A percentile compares a stretch with the other conserved stretches of the same genome.
These are phyloP conservation scores for Notodonta ziczac DNA, from an alignment of 2,888 invertebrate genomes.

Conservation along the genomic window DNA sequence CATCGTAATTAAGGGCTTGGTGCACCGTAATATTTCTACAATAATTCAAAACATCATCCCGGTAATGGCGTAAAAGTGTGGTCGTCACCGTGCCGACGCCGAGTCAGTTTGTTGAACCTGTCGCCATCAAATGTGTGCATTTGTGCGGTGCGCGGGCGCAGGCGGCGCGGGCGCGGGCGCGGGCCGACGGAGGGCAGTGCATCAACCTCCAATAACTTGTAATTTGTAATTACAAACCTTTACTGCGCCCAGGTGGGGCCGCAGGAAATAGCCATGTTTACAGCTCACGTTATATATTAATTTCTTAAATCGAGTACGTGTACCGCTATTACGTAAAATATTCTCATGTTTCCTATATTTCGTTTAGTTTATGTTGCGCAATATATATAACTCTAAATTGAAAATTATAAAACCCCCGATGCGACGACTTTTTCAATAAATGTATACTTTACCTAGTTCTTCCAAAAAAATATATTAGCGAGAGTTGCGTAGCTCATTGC, in stretches of 20 bases:
- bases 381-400: no score
- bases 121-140: conserved; percentile 72
- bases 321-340: conserved; percentile 32
- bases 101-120: conserved; percentile 80
- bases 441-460: no score
- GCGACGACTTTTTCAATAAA: no score
- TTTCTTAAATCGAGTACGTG: conserved; percentile 60
- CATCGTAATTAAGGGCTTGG: conserved; percentile 55
- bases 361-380: background rate
- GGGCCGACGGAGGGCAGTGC: conserved; percentile 61
- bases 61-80: conserved; percentile 70
- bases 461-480: no score
- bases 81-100: conserved; percentile 59
- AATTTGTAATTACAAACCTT: conserved; percentile 82
- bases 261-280: conserved; percentile 73
- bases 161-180: conserved; percentile 47
- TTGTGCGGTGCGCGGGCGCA: conserved; percentile 60
- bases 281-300: conserved; percentile 63
- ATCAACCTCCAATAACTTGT: conserved; percentile 82
- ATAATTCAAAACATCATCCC: conserved; percentile 71
- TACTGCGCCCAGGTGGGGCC: conserved; percentile 71
- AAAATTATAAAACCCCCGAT: no score
- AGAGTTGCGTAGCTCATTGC: no score
- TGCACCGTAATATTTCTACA: conserved; percentile 59
- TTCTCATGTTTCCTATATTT: conserved; percentile 8